These are phyloP conservation scores for Seira musarum DNA, from an alignment of 2,888 invertebrate species.

Conservation along the genomic window DNA sequence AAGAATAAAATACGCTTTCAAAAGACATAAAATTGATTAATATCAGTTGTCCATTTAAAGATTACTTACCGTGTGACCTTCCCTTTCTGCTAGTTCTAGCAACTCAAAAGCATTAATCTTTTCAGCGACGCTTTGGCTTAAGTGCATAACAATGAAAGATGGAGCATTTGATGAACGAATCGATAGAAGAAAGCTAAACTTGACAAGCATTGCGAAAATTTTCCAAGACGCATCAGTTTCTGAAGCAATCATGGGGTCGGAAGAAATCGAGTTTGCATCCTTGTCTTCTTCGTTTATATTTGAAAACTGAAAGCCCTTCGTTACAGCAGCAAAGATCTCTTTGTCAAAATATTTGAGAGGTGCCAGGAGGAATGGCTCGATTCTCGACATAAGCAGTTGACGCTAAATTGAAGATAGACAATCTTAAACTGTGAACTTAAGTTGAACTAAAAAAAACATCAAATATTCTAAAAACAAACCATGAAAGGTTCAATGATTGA, in stretches of 20 bases:
- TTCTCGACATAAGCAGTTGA: slow-evolving; percentile 21
- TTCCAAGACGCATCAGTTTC: no score
- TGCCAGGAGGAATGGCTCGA: slow-evolving; percentile 28
- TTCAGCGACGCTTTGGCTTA: slow-evolving; percentile 24
- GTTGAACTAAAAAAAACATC: neutral
- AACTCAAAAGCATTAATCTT: slow-evolving; percentile 19
- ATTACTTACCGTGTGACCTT: slow-evolving; percentile 35
- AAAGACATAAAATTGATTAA: no score
- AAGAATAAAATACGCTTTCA: no score
- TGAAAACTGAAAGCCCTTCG: no score
- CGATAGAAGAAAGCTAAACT: slow-evolving; percentile 31
- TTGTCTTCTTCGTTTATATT: no score
- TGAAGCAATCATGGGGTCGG: no score
- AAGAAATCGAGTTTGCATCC: no score
- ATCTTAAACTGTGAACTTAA: neutral
- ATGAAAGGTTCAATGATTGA: slow-evolving; percentile 36
- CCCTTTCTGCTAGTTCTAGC: slow-evolving; percentile 43
- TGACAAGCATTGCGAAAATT: slow-evolving; percentile 18
- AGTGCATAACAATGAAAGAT: slow-evolving; percentile 38
- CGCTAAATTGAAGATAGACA: neutral
- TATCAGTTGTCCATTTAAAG: no score
- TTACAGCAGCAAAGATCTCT: no score
- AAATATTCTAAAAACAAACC: slow-evolving; percentile 17
- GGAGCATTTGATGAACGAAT: slow-evolving; percentile 21
- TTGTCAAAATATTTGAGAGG: slow-evolving; percentile 48